Base-by-base conservation (phyloP, 1,140 invertebrate genomes). In the Drosophila quadrilineata region DNA sequence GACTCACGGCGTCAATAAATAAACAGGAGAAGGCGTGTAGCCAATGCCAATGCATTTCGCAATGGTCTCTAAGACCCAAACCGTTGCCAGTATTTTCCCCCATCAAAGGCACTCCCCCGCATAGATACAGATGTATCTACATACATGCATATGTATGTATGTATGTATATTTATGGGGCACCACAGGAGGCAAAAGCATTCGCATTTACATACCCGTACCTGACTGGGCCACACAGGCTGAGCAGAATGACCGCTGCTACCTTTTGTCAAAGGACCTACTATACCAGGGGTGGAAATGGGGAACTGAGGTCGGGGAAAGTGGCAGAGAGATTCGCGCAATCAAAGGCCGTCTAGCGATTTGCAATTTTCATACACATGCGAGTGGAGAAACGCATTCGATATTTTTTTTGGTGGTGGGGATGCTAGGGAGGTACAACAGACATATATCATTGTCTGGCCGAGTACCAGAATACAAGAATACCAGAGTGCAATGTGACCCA, bases 291-390 rank as follows among this genome's bases (percentile, higher is more conserved):
- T 14, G 36, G 16, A 19, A 8, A 57, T 19, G 3, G 24, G 17
- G 50, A 4, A 38, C 19, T 3, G n/a, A 10, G 3, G 10, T 41
- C 2, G 21, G n/a, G 8, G n/a, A 9, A 2, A n/a, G 19, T 19
- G 1, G 36, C 5, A 17, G 35, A 17, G 24, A 8, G 22, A 49
- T 67, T 59, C 56, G 56, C 74, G 77, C 77, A 82, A 82, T 82
- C 77, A 82, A 82, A 84, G 65, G 73, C 77, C 77, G 77, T 84
- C 77, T 82, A 82, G 80, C 77, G 77, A 73, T 82, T 84, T 82
- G 77, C 77, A 67, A 77, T 84, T 82, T 82, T 82, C 79, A 82
- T 82, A 84, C 79, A 82, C 77, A 82, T 84, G 79, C 72, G 63
- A 82, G 76, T 75, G 40, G 12, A 45, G 53, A 66, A 50, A 64